phyloP scores from a whole-genome alignment of 2,113 vertebrate species.

The Spizaetus ornatus region DNA sequence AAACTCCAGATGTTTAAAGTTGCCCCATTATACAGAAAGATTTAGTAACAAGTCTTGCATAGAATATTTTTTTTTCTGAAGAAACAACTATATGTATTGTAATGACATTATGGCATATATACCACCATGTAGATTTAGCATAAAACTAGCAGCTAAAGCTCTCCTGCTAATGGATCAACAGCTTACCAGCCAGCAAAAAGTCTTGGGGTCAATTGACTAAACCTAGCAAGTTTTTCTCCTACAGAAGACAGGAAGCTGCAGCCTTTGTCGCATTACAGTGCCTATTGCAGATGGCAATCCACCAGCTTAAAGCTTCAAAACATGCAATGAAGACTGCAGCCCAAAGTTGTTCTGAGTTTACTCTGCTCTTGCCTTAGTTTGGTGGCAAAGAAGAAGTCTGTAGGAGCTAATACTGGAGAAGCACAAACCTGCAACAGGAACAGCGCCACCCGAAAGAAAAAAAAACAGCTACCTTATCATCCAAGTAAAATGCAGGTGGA shows the following conservation, averaged over 20 bases:
- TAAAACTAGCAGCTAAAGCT: background rate
- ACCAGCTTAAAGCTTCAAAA: background rate
- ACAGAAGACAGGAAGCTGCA: background rate
- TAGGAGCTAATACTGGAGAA: background rate
- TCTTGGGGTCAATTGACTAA: background rate
- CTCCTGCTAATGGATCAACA: background rate
- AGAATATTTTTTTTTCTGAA: background rate
- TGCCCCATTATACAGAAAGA: background rate
- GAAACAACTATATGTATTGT: background rate
- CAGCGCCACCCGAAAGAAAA: background rate
- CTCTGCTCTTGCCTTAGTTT: background rate
- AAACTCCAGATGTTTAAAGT: background rate
- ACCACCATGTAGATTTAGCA: background rate
- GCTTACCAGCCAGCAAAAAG: background rate
- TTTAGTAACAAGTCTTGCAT: background rate
- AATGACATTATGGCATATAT: background rate
- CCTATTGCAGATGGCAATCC: background rate
- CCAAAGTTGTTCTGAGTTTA: background rate
- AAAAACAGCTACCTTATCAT: fast-evolving
- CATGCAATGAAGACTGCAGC: background rate
- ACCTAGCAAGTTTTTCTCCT: background rate
- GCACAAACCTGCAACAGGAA: background rate
- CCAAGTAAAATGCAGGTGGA: background rate
- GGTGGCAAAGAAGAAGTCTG: background rate
- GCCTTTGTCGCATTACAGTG: background rate